These are phyloP conservation scores for Podarcis cretensis DNA, from an alignment of 2,113 vertebrate species.

Conservation along the genomic window DNA sequence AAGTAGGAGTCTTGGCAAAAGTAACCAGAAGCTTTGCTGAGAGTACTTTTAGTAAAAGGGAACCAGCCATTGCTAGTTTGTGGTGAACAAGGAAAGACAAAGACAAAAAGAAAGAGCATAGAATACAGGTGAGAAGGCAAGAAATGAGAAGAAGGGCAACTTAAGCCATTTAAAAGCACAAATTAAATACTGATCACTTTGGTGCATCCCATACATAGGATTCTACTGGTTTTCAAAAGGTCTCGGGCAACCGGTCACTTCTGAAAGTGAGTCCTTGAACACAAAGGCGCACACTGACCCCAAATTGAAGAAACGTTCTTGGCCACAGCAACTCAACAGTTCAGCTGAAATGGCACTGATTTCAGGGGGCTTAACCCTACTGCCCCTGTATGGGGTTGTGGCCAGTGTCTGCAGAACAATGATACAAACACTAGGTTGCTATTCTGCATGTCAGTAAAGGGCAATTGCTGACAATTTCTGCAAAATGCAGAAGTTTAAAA, in stretches of 20 bases:
- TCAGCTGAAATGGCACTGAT: neutral
- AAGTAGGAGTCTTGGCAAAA: no score
- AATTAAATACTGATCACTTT: no score
- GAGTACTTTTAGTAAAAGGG: no score
- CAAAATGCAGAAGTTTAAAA: neutral
- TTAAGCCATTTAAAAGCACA: no score
- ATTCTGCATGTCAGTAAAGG: neutral
- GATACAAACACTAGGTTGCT: neutral
- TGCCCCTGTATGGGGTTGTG: neutral
- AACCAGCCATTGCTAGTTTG: no score
- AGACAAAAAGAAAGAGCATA: no score
- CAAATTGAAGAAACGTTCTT: neutral
- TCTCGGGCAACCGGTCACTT: neutral
- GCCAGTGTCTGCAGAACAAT: neutral
- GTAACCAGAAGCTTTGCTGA: no score
- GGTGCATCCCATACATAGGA: no score
- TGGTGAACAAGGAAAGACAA: no score
- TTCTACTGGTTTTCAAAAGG: neutral
- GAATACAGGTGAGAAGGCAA: no score
- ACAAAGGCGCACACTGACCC: no score
- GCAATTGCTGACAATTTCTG: neutral
- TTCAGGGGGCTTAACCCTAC: neutral
- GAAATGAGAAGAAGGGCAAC: neutral
- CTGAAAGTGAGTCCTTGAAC: neutral
- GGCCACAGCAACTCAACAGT: no score